Percentiles rank a stretch among this genome's conserved stretches.
Evolutionary conservation across 2,797 vertebrate species (phyloP).

Genomic region (Phataginus tricuspis): DNA sequence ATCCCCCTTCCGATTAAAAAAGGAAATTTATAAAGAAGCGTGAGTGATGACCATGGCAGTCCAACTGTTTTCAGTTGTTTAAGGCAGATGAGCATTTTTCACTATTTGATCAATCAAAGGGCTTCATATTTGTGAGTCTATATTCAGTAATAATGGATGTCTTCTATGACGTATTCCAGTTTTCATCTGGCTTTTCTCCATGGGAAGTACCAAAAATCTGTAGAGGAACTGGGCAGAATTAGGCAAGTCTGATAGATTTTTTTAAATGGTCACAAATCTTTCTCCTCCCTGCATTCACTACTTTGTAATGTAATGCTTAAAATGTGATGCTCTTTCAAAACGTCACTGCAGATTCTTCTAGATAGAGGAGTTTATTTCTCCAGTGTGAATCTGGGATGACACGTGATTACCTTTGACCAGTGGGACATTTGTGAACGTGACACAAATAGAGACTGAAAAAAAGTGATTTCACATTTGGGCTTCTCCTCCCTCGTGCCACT

Average conservation of each 20-base stretch:
- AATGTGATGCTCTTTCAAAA: background rate
- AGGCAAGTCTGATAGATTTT: background rate
- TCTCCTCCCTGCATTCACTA: background rate
- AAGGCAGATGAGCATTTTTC: background rate
- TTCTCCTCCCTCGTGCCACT: background rate
- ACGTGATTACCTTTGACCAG: background rate
- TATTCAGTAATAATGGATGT: background rate
- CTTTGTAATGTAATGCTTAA: background rate
- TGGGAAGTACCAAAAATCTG: slow-evolving; percentile 6
- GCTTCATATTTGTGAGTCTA: background rate
- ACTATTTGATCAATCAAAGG: background rate
- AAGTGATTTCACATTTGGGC: background rate
- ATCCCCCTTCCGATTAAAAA: slow-evolving; percentile 12
- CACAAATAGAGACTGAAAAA: background rate
- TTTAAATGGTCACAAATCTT: background rate
- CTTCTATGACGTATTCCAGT: background rate
- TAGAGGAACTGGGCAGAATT: background rate
- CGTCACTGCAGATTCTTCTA: background rate
- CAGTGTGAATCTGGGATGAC: background rate
- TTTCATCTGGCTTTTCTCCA: background rate
- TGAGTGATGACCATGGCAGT: background rate
- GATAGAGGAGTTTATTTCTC: background rate
- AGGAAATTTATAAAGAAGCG: background rate
- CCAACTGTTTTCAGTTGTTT: background rate
- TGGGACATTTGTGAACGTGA: background rate